Evolutionary conservation across 2,888 invertebrate genomes (phyloP).

Genomic region (Norana najaformis): DNA sequence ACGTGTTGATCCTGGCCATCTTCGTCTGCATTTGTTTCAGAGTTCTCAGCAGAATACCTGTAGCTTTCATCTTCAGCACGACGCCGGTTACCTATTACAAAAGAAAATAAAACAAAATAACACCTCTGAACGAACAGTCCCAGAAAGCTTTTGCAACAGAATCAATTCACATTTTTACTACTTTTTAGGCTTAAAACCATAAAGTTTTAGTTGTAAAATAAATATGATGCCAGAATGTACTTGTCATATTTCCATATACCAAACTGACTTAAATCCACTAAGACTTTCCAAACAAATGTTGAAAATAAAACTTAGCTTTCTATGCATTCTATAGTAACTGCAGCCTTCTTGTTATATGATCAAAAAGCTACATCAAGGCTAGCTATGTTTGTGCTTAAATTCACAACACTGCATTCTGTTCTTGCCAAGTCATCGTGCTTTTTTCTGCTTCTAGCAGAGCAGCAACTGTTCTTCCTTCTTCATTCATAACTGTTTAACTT

Average conservation of each 20-base stretch:
- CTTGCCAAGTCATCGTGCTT: background rate
- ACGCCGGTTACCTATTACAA: background rate
- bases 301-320: background rate
- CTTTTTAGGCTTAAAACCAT: background rate
- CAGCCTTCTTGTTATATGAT: background rate
- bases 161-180: too few species aligned
- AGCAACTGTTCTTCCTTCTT: background rate
- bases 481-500: background rate
- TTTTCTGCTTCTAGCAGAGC: background rate
- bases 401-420: background rate
- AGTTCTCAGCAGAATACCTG: background rate
- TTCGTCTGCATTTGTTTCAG: background rate
- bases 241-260: background rate
- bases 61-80: conserved; percentile 8
- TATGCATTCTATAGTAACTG: background rate
- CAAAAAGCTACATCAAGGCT: background rate
- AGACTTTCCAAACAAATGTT: too few species aligned
- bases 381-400: background rate
- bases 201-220: background rate
- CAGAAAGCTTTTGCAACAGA: background rate
- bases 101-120: too few species aligned
- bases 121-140: background rate
- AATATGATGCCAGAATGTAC: background rate
- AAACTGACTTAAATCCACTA: background rate
- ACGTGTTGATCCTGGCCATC: background rate